Conservation (phyloP, 2,113 vertebrate species). For the western clawed frog (Xenopus tropicalis) region DNA sequence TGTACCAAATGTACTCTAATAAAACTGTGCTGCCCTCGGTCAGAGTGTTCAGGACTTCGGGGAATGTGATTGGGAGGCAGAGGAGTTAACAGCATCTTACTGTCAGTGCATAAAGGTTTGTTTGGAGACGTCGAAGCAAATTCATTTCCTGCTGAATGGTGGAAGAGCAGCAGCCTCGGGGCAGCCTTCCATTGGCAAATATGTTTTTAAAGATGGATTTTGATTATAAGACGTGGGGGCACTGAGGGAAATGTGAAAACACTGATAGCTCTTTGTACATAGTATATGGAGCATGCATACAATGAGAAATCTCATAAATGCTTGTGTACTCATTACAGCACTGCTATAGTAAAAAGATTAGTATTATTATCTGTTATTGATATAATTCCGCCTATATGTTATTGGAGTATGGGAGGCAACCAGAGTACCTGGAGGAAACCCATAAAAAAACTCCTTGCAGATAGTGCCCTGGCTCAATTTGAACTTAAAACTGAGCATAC, state of each 20-base stretch:
- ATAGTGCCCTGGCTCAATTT: too few species aligned
- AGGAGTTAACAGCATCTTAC: constrained; percentile 21
- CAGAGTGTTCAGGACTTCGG: background rate
- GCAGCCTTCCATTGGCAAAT: constrained; percentile 4
- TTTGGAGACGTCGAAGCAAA: constrained; percentile 11
- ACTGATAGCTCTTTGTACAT: background rate
- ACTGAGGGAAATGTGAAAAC: background rate
- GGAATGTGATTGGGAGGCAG: background rate
- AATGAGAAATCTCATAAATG: too few species aligned
- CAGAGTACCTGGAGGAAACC: too few species aligned
- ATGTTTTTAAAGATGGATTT: constrained; percentile 6
- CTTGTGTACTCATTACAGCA: too few species aligned
- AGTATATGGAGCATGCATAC: background rate
- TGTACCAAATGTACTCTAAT: background rate
- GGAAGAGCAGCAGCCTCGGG: constrained; percentile 8
- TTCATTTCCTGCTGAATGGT: constrained; percentile 18
- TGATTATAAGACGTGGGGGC: background rate
- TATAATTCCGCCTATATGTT: too few species aligned
- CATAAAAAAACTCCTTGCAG: too few species aligned
- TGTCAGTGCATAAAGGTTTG: constrained; percentile 26
- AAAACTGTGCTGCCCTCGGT: too few species aligned
- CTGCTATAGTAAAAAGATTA: too few species aligned
- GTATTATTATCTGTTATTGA: too few species aligned
- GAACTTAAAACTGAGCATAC: too few species aligned
- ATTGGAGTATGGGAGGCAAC: too few species aligned